These are phyloP conservation scores for Fragum sueziense DNA, from an alignment of 2,888 invertebrate species.

Conservation along the genomic window DNA sequence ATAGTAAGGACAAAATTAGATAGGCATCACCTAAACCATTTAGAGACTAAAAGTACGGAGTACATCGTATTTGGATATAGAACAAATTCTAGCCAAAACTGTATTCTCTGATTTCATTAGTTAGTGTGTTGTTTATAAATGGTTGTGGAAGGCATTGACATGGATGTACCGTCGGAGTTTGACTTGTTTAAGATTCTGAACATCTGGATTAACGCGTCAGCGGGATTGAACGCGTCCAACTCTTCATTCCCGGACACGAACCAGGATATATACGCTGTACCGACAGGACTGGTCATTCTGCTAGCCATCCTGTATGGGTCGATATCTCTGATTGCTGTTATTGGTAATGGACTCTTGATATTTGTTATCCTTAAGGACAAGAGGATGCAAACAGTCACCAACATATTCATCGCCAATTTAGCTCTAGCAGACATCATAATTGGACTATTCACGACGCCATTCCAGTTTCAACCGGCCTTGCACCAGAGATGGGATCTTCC, in stretches of 20 bases:
- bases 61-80: no score
- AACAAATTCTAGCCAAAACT: no score
- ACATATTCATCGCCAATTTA: constrained; percentile 93
- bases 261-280: constrained; percentile 87
- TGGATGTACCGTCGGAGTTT: neutral
- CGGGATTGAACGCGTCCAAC: neutral
- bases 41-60: no score
- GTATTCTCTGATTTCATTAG: no score
- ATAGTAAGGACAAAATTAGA: no score
- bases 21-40: no score
- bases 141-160: no score
- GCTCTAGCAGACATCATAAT: constrained; percentile 93
- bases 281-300: constrained; percentile 88
- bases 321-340: constrained; percentile 91
- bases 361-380: constrained; percentile 90
- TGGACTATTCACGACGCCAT: constrained; percentile 92
- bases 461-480: constrained; percentile 94
- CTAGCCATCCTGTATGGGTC: constrained; percentile 91
- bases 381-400: constrained; percentile 91
- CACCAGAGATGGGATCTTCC: constrained; percentile 94
- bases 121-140: no score
- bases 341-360: constrained; percentile 93
- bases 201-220: constrained; percentile 1
- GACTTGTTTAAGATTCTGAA: constrained; percentile 7
- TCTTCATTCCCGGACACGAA: constrained; percentile 9